Evolutionary conservation across 2,888 invertebrate genomes (phyloP).

Genomic region (Junonia oenone): DNA sequence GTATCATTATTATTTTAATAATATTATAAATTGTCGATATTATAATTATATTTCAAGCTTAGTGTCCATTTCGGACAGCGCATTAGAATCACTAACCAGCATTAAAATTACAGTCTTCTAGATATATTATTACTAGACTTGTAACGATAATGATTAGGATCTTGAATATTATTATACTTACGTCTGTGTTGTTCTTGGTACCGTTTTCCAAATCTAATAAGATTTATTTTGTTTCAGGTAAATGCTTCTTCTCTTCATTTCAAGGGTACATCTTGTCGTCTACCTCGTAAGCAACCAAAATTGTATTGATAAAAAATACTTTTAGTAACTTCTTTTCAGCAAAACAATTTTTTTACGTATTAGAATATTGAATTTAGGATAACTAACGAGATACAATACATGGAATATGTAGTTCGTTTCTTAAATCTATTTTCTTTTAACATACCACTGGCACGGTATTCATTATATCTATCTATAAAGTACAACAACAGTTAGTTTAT

Average conservation of each 20-base stretch:
- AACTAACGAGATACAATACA: too few species aligned
- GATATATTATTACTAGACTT: not conserved
- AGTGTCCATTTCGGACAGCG: not conserved
- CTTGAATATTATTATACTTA: not conserved
- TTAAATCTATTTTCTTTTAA: too few species aligned
- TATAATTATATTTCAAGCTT: not conserved
- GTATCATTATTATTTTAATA: not conserved
- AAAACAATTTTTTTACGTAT: too few species aligned
- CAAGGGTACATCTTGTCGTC: not conserved
- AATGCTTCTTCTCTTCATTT: too few species aligned
- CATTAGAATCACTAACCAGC: not conserved
- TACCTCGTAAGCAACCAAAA: not conserved
- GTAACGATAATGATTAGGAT: not conserved
- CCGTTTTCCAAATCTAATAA: not conserved
- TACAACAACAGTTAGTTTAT: not conserved
- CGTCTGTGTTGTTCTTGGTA: too few species aligned
- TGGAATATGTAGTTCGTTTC: too few species aligned
- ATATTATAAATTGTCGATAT: not conserved
- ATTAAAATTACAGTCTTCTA: not conserved
- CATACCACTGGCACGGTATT: too few species aligned
- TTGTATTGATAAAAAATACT: too few species aligned
- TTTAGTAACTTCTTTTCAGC: too few species aligned
- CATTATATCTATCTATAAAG: too few species aligned
- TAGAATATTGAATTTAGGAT: too few species aligned
- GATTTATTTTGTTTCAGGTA: slow-evolving; percentile 3